These are phyloP conservation scores for Pantherophis alleghaniensis DNA, from an alignment of 2,797 vertebrate genomes.

Conservation along the genomic window DNA sequence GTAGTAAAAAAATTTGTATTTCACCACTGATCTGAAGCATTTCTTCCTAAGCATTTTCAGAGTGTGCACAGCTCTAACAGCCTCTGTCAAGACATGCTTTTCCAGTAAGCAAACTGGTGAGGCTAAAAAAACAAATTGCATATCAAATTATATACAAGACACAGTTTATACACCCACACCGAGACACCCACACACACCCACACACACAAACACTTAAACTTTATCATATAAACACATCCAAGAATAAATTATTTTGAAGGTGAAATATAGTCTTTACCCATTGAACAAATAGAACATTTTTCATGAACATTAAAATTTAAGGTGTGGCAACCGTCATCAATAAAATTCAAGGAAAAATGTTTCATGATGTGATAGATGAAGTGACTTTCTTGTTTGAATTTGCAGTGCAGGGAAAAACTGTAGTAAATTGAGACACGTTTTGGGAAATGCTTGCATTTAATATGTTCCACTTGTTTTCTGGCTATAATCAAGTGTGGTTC, in stretches of 20 bases:
- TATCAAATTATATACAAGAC: background rate
- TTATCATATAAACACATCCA: background rate
- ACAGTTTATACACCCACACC: background rate
- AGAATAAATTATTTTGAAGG: background rate
- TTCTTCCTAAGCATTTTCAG: background rate
- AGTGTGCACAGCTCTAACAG: background rate
- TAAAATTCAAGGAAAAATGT: background rate
- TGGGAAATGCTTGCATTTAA: slow-evolving; percentile 9
- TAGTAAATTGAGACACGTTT: background rate
- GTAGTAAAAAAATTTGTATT: too few species aligned
- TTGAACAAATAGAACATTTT: background rate
- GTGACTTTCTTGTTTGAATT: background rate
- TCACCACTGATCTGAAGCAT: background rate
- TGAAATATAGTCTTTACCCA: background rate
- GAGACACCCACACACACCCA: background rate
- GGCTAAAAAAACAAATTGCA: background rate
- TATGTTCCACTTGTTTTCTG: background rate
- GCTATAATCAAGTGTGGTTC: background rate
- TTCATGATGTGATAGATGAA: background rate
- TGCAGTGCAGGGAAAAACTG: background rate
- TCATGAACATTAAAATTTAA: background rate
- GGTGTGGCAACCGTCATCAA: background rate
- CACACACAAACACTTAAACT: background rate
- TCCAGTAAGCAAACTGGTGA: background rate
- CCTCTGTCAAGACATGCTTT: background rate